phyloP scores from a whole-genome alignment of 2,888 invertebrate genomes.

The Drosophila neonasuta region DNA sequence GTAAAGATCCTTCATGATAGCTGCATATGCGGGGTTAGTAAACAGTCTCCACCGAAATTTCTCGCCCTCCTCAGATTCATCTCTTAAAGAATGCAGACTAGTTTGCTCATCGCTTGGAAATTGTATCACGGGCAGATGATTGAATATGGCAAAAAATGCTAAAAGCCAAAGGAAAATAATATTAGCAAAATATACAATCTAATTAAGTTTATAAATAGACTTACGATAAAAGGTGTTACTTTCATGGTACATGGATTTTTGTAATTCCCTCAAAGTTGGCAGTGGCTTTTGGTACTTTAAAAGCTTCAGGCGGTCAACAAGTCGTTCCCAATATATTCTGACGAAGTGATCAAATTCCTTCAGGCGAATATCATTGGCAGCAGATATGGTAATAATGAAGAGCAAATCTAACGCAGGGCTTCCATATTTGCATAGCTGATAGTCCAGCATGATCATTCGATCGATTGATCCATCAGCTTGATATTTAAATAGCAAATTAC shows the following conservation, averaged over 20 bases:
- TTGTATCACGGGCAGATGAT: constrained; percentile 10
- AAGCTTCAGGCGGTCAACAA: constrained; percentile 64
- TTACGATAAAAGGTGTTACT: constrained; percentile 14
- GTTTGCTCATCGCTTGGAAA: constrained; percentile 8
- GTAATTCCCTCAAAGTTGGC: constrained; percentile 68
- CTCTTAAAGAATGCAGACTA: not conserved
- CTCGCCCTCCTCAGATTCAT: not conserved
- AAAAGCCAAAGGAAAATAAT: not conserved
- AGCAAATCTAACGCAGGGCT: constrained; percentile 73
- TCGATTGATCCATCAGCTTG: not conserved
- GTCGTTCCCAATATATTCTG: constrained; percentile 68
- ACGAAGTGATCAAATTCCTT: constrained; percentile 74
- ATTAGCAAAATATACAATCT: not conserved
- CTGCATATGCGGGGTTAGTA: not conserved
- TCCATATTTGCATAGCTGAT: constrained; percentile 75
- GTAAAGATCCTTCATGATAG: not conserved
- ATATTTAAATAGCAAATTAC: constrained; percentile 37
- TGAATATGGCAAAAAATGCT: constrained; percentile 15
- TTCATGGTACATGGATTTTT: constrained; percentile 28
- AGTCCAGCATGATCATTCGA: constrained; percentile 66
- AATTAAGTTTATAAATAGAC: not conserved
- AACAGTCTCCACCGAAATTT: not conserved
- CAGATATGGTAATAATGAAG: constrained; percentile 70
- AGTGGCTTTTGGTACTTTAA: constrained; percentile 65
- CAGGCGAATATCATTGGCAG: constrained; percentile 59